phyloP scores from a whole-genome alignment of 2,797 vertebrate genomes.

The Tauraco hartlaubi region DNA sequence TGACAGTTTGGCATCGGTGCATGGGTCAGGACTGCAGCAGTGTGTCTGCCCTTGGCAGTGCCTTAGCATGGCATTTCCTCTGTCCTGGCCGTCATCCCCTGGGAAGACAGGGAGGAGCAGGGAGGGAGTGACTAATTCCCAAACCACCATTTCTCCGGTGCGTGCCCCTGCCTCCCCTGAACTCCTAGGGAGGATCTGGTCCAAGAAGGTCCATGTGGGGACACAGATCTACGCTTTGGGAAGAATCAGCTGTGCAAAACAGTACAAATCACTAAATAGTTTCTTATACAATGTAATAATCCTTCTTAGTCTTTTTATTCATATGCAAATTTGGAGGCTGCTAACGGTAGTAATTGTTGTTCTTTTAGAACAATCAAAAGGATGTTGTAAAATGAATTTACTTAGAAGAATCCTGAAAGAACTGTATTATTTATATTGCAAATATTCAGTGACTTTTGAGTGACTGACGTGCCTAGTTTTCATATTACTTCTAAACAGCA shows the following conservation, averaged over 20 bases:
- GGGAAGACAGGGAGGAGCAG: not conserved
- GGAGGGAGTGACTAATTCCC: not conserved
- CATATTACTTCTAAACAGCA: not conserved
- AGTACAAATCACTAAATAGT: not conserved
- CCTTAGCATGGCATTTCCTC: not conserved
- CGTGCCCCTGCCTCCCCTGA: not conserved
- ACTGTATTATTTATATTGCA: not conserved
- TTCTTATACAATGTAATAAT: not conserved
- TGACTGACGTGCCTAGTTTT: not conserved
- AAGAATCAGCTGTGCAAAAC: not conserved
- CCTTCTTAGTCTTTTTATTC: not conserved
- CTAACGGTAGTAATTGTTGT: not conserved
- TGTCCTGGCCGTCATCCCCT: fast-evolving
- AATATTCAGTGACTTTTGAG: not conserved
- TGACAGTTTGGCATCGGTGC: not conserved
- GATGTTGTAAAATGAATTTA: not conserved
- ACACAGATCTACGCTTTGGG: not conserved
- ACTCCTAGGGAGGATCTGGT: not conserved
- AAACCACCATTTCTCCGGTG: not conserved
- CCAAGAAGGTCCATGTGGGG: not conserved
- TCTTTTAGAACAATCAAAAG: constrained; percentile 6
- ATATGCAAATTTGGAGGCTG: not conserved
- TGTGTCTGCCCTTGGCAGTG: not conserved
- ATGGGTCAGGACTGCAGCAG: not conserved
- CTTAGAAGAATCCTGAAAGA: not conserved